These are phyloP conservation scores for Drosophila sechellia DNA, from an alignment of 1,140 invertebrate genomes.

Conservation along the genomic window DNA sequence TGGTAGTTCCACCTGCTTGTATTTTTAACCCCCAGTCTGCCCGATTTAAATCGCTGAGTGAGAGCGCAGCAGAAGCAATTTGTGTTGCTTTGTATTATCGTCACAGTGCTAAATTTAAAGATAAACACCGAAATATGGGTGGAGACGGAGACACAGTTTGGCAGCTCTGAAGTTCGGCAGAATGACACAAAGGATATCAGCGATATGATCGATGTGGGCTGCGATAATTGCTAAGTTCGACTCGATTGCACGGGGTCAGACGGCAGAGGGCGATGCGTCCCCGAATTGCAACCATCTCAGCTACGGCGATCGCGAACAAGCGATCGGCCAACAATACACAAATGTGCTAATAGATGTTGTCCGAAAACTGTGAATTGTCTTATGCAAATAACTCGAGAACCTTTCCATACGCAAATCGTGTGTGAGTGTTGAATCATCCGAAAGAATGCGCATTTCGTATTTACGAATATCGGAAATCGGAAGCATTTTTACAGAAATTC, in stretches of 20 bases:
- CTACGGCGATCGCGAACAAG: conserved; percentile 23
- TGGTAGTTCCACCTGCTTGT: conserved; percentile 13
- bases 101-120: conserved; percentile 47
- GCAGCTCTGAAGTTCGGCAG: neutral
- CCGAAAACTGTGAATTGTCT: conserved; percentile 48
- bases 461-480: conserved; percentile 9
- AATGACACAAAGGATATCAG: conserved; percentile 26
- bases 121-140: conserved; percentile 34
- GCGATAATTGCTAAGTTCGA: conserved; percentile 24
- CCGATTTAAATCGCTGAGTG: conserved; percentile 5
- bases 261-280: conserved; percentile 5
- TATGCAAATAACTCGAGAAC: conserved; percentile 44
- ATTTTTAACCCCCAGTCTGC: conserved; percentile 12
- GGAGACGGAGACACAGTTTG: conserved; percentile 2
- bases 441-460: conserved; percentile 41
- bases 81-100: conserved; percentile 17
- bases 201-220: conserved; percentile 1
- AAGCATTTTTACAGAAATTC: neutral
- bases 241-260: conserved; percentile 21
- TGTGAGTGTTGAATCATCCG: conserved; percentile 24
- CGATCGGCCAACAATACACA: conserved; percentile 16
- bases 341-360: conserved; percentile 49
- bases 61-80: conserved; percentile 13
- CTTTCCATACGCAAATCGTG: conserved; percentile 10
- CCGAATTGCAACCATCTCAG: conserved; percentile 1